Evolutionary conservation across 2,797 vertebrate genomes (phyloP), one percentile per base, ranked within the genome.

Genomic region (Distichodus sexfasciatus): DNA sequence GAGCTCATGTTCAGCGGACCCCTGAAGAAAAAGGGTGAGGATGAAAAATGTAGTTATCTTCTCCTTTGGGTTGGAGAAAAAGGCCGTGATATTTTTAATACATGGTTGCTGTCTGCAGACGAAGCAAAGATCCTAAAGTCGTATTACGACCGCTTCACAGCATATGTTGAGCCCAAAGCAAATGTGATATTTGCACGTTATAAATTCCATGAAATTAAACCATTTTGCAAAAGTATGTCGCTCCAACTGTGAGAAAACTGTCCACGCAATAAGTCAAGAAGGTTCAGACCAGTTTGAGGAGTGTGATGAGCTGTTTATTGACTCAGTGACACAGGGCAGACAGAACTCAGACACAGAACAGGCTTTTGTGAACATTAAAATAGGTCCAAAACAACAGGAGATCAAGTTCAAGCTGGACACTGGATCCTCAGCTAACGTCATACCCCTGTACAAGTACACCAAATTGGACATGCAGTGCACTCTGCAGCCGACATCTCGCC

Each of bases 1-100:
- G 47, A 65, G 35, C 9, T 51, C 3, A 51, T 53, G 47, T 65
- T 65, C 23, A 36, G 29, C 46, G n/a, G 62, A 6, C 23, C 29
- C 12, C 46, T 65, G 11, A 65, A 50, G 9, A 51, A 6, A 38
- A 47, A 63, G 29, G 28, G 41, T 31, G 44, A 65, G 62, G 46
- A 40, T 3, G 62, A 64, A 11, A 38, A 48, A 51, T 51, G 33
- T 36, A 40, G 57, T 26, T 59, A 55, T 33, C 8, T 55, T 12
- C n/a, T 33, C 5, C 28, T 58, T 4, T 35, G 6, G 2, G 11
- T 11, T 6, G 33, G 6, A 35, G 33, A 6, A 6, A 35, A 35
- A 35, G 33, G 11, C 33, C 6, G 11, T 35, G 33, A 11, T 35
- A 6, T 35, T 35, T 6, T 11, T 11, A 35, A 35, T 35, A 6